Evolutionary conservation across 2,113 vertebrate species (phyloP).

Genomic region (Sylvilagus bachmani): DNA sequence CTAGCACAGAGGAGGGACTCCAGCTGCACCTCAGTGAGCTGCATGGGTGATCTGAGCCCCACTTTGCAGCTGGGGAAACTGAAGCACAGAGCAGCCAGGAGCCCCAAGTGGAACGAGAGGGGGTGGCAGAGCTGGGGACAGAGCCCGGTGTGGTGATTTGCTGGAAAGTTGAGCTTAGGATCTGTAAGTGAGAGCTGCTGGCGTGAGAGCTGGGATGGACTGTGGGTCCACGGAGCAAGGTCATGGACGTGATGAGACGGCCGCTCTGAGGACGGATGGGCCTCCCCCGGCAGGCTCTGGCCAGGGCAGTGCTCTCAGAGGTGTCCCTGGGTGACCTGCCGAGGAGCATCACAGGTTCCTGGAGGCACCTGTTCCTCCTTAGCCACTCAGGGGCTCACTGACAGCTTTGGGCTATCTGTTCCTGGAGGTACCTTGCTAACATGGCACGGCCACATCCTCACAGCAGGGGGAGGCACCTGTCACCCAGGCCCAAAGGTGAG

Average conservation of each 20-base stretch:
- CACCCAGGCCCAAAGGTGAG: neutral
- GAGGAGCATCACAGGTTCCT: neutral
- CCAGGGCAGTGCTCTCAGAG: neutral
- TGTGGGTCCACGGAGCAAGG: rapidly evolving
- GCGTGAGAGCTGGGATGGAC: neutral
- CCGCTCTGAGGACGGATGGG: neutral
- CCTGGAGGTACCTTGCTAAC: neutral
- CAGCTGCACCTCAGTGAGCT: neutral
- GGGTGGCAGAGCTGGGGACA: neutral
- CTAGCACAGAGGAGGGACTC: neutral
- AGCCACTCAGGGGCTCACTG: neutral
- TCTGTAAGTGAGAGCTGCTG: neutral
- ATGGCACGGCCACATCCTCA: neutral
- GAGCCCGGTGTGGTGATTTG: neutral
- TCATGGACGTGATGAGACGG: rapidly evolving
- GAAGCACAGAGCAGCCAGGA: neutral
- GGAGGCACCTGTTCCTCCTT: neutral
- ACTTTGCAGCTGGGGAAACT: neutral
- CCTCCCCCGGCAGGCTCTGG: neutral
- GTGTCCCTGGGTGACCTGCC: neutral
- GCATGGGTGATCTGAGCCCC: neutral
- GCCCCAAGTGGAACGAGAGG: neutral
- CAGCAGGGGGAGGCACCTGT: neutral
- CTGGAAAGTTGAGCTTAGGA: neutral
- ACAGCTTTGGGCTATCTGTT: neutral